Percentiles rank a stretch among this genome's conserved stretches.
Conservation (phyloP, 2,888 invertebrate species). For the Allophyes oxyacanthae region DNA sequence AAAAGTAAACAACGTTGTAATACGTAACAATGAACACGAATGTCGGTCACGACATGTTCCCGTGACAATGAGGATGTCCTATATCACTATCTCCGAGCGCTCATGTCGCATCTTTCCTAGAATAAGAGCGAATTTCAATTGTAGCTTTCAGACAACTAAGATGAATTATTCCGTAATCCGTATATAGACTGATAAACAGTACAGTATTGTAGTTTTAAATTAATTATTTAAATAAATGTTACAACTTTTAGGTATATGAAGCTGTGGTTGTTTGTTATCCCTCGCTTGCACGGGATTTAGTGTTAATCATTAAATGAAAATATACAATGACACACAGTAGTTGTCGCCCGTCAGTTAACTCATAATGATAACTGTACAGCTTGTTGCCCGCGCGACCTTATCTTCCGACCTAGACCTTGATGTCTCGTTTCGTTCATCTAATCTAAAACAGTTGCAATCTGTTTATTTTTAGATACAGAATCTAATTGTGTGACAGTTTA, state of each 20-base stretch:
- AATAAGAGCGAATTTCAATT: slow-evolving; percentile 15
- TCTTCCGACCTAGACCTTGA: slow-evolving; percentile 74
- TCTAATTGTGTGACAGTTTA: slow-evolving; percentile 22
- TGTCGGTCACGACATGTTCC: slow-evolving; percentile 17
- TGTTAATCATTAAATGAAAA: slow-evolving; percentile 22
- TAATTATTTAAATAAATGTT: slow-evolving; percentile 6
- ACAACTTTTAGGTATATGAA: not conserved
- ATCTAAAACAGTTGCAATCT: slow-evolving; percentile 48
- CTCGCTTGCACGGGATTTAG: slow-evolving; percentile 14
- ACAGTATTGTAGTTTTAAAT: slow-evolving; percentile 9
- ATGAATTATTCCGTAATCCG: slow-evolving; percentile 32
- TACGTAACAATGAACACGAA: slow-evolving; percentile 12
- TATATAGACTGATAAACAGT: slow-evolving; percentile 5
- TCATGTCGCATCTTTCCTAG: slow-evolving; percentile 11
- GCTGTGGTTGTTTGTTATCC: slow-evolving; percentile 1
- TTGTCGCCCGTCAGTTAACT: slow-evolving; percentile 22
- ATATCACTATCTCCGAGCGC: slow-evolving; percentile 29
- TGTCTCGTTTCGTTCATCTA: slow-evolving; percentile 61
- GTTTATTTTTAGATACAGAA: slow-evolving; percentile 52
- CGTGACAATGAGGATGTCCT: slow-evolving; percentile 20
- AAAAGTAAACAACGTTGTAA: slow-evolving; percentile 6
- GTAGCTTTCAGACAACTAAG: slow-evolving; percentile 14
- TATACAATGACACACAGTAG: slow-evolving; percentile 32
- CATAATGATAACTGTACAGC: slow-evolving; percentile 47
- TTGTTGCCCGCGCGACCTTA: slow-evolving; percentile 61